A percentile compares a stretch with the other conserved stretches of the same genome.
These are phyloP conservation scores for Setipinna tenuifilis DNA, from an alignment of 2,797 vertebrate species.

Conservation along the genomic window DNA sequence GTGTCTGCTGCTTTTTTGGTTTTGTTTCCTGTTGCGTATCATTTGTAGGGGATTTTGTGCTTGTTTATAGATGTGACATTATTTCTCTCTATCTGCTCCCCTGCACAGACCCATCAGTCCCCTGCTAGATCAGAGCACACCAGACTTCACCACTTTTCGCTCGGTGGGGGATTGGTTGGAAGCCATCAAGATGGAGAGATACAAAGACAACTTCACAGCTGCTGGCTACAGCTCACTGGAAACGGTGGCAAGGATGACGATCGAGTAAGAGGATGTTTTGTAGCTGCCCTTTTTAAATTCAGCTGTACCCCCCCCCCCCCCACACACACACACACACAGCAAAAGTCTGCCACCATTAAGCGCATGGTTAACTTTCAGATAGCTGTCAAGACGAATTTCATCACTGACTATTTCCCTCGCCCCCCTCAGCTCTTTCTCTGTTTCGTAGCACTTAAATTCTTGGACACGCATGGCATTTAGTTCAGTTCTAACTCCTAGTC, in stretches of 20 bases:
- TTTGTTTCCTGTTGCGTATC: conserved; percentile 42
- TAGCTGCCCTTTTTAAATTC: conserved; percentile 10
- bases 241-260: conserved; percentile 97
- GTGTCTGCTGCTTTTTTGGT: not conserved
- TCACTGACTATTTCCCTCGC: conserved; percentile 25
- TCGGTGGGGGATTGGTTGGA: conserved; percentile 98
- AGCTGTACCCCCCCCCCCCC: not conserved
- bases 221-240: conserved; percentile 97
- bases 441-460: conserved; percentile 29
- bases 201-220: conserved; percentile 98
- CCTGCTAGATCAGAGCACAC: conserved; percentile 96
- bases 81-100: conserved; percentile 53
- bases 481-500: conserved; percentile 24
- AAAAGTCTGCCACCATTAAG: conserved; percentile 17
- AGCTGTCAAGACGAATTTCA: conserved; percentile 20
- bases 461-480: conserved; percentile 28
- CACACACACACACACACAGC: not conserved
- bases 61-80: conserved; percentile 46
- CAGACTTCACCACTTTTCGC: conserved; percentile 94
- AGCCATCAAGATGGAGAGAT: conserved; percentile 99
- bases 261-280: conserved; percentile 85
- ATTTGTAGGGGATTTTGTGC: conserved; percentile 28
- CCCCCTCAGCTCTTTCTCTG: conserved; percentile 6
- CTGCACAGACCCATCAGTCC: conserved; percentile 92
- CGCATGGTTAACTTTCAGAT: conserved; percentile 25